phyloP scores from a whole-genome alignment of 2,113 vertebrate species.

The Aegotheles bennettii region DNA sequence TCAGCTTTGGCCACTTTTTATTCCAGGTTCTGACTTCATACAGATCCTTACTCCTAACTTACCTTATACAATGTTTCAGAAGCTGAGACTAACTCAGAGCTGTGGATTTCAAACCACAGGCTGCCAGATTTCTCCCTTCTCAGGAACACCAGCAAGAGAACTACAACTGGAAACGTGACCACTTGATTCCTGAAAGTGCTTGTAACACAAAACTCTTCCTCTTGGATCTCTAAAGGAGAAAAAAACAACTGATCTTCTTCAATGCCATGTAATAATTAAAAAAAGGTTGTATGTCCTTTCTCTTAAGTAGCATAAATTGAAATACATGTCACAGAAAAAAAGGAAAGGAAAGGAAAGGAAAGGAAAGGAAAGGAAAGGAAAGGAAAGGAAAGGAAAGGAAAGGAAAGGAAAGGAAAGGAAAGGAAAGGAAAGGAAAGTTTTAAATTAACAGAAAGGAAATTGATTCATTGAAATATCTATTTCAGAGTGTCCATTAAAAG shows the following conservation, averaged over 20 bases:
- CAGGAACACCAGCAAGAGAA: neutral
- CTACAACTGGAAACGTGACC: neutral
- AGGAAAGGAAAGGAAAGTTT: neutral
- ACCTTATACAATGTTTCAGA: neutral
- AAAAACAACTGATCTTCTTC: neutral
- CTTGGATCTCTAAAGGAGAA: neutral
- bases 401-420: neutral
- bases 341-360: neutral
- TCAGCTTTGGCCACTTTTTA: neutral
- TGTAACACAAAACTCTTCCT: neutral
- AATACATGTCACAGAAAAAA: neutral
- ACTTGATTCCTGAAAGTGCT: neutral
- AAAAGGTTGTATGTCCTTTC: neutral
- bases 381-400: neutral
- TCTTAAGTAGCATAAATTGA: neutral
- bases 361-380: neutral
- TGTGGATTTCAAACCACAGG: neutral
- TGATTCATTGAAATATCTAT: neutral
- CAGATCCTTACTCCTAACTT: neutral
- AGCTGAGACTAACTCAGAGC: neutral
- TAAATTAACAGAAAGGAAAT: neutral
- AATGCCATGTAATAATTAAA: neutral
- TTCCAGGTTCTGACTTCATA: neutral
- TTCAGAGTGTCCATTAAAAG: neutral
- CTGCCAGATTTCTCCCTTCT: neutral